Base-by-base conservation (phyloP, 2,797 vertebrate genomes). In the Periophthalmus magnuspinnatus region DNA sequence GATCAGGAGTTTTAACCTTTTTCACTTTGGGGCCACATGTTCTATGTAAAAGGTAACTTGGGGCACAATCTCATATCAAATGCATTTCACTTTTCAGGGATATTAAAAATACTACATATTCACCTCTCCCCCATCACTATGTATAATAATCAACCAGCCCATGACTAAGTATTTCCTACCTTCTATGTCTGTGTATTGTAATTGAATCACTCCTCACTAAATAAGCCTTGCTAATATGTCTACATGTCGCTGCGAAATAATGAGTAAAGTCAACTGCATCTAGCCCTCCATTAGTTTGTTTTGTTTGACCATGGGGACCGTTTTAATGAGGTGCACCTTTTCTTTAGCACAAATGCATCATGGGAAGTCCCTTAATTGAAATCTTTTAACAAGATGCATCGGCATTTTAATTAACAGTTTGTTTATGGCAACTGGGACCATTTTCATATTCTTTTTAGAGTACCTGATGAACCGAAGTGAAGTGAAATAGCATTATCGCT, bases 391-490 rank as follows among this genome's bases (percentile, higher is more conserved):
- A 65, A 33, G 45, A 65, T 50, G 19, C 24, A 33, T 65, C 63
- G 33, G 45, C 63, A 52, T 65, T 64, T 65, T 65, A 65, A 65
- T 65, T 50, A 65, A 50, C 47, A 65, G 45, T 65, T 65, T 65
- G 63, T 65, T 65, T 65, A 65, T 65, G 45, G 47, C 47, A 65
- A 50, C 63, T 65, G 63, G 47, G 63, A 52, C 47, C 19, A n/a
- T n/a, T 65, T 33, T 45, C 16, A 65, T 19, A 50, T 50, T 33
- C 38, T 36, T 38, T 36, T 50, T 19, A 17, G 11, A 28, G 21
- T 16, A 28, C 41, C 41, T 47, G 50, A 52, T 11, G 11, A 65
- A 65, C 22, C 8, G 33, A 60, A 24, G 54, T 22, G 54, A 10
- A 21, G 19, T 52, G 50, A 55, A 14, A 17, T 36, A 34, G 55